Evolutionary conservation across 2,113 vertebrate species (phyloP).

Genomic region (Chunga burmeisteri): DNA sequence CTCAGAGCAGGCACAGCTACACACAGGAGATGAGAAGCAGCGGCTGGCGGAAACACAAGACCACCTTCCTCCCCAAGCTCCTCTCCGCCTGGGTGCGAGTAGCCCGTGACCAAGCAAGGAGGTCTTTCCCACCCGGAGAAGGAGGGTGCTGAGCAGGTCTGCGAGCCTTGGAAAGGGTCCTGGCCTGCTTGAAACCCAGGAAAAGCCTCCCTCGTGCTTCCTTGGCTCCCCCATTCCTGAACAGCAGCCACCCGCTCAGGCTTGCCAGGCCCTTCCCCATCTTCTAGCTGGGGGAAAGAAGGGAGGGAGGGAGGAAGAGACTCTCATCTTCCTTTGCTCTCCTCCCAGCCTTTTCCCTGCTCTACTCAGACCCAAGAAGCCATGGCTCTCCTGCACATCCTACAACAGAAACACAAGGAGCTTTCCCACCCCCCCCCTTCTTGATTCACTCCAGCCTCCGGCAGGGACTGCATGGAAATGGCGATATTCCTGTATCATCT

Average conservation of each 20-base stretch:
- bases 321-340: not conserved
- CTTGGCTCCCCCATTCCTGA: not conserved
- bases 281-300: not conserved
- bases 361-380: not conserved
- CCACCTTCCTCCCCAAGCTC: not conserved
- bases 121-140: not conserved
- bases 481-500: constrained; percentile 33
- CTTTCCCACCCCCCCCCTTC: not conserved
- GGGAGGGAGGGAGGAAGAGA: not conserved
- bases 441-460: not conserved
- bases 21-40: not conserved
- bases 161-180: not conserved
- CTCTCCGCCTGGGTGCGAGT: not conserved
- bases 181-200: not conserved
- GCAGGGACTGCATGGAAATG: constrained; percentile 22
- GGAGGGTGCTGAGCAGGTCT: not conserved
- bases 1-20: not conserved
- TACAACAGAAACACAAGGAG: not conserved
- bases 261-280: not conserved
- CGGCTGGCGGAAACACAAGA: not conserved
- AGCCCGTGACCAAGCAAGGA: not conserved
- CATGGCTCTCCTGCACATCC: not conserved
- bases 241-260: not conserved
- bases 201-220: not conserved
- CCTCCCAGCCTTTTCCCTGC: not conserved